Conservation (phyloP, 2,797 vertebrate genomes). For the Percopsis omiscomaycus region DNA sequence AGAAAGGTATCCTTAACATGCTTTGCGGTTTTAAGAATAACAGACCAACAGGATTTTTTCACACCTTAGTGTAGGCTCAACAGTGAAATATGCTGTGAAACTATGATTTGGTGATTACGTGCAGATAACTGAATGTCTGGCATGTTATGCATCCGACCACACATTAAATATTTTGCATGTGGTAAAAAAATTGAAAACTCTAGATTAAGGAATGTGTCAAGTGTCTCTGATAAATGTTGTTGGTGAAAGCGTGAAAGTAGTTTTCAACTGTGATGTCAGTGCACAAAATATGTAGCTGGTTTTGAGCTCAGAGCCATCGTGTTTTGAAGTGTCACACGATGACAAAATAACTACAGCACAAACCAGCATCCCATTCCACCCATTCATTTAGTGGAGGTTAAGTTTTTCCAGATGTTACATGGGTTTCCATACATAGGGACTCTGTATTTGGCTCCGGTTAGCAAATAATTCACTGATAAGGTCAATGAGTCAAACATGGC, state of each 20-base stretch:
- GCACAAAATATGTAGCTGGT: slow-evolving; percentile 24
- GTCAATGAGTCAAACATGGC: slow-evolving; percentile 54
- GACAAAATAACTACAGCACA: slow-evolving; percentile 43
- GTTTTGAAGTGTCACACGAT: slow-evolving; percentile 34
- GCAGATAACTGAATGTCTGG: slow-evolving; percentile 42
- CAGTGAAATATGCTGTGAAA: slow-evolving; percentile 5
- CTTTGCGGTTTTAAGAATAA: slow-evolving; percentile 18
- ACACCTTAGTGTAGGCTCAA: slow-evolving; percentile 36
- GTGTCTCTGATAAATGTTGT: slow-evolving; percentile 15
- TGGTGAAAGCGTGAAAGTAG: neutral
- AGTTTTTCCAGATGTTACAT: slow-evolving; percentile 67
- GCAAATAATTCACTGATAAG: slow-evolving; percentile 26
- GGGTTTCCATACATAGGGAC: slow-evolving; percentile 27
- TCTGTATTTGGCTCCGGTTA: slow-evolving; percentile 36
- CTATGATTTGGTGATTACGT: slow-evolving; percentile 31
- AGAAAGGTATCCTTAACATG: slow-evolving; percentile 31
- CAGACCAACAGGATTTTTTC: slow-evolving; percentile 15
- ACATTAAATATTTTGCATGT: slow-evolving; percentile 30
- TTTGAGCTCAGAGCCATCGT: slow-evolving; percentile 20
- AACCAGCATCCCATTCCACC: slow-evolving; percentile 32
- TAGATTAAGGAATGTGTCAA: slow-evolving; percentile 13
- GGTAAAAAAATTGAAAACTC: slow-evolving; percentile 11
- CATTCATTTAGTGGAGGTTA: slow-evolving; percentile 54
- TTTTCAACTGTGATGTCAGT: slow-evolving; percentile 24
- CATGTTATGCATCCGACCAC: slow-evolving; percentile 23